Evolutionary conservation across 2,113 vertebrate species (phyloP).

Genomic region (Rhinoderma darwinii): DNA sequence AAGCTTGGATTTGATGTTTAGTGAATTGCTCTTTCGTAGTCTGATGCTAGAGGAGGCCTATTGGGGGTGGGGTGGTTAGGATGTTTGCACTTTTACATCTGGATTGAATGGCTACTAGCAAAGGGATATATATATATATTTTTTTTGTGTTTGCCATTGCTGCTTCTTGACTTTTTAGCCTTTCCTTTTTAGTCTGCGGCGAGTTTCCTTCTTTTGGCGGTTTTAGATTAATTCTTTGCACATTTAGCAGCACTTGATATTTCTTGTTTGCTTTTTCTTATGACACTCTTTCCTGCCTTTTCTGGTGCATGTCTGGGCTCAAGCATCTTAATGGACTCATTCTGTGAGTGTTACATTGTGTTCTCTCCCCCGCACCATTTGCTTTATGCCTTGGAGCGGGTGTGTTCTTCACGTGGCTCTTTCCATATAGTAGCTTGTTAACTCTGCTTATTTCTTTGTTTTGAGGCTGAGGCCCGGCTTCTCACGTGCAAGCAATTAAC

Average conservation of each 20-base stretch:
- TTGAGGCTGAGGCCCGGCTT: neutral
- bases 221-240: neutral
- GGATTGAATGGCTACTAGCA: neutral
- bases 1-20: too few species aligned
- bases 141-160: neutral
- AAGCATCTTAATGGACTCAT: slow-evolving; percentile 43
- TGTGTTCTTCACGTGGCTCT: slow-evolving; percentile 16
- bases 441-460: neutral
- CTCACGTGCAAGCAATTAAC: neutral
- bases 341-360: slow-evolving; percentile 41
- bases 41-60: too few species aligned
- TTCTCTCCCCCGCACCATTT: slow-evolving; percentile 30
- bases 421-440: slow-evolving; percentile 32
- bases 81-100: neutral
- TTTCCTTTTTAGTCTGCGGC: neutral
- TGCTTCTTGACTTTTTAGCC: too few species aligned
- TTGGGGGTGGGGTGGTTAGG: too few species aligned
- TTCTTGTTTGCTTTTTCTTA: slow-evolving; percentile 2
- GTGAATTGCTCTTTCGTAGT: too few species aligned
- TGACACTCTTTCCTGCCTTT: slow-evolving; percentile 4
- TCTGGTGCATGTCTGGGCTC: slow-evolving; percentile 25
- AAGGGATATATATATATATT: neutral
- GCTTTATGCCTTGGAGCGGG: slow-evolving; percentile 19
- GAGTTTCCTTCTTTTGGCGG: neutral
- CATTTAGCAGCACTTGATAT: neutral